Percentiles rank a stretch among this genome's conserved stretches.
Evolutionary conservation across 2,888 invertebrate genomes (phyloP).

Genomic region (Cylindroiulus punctatus): DNA sequence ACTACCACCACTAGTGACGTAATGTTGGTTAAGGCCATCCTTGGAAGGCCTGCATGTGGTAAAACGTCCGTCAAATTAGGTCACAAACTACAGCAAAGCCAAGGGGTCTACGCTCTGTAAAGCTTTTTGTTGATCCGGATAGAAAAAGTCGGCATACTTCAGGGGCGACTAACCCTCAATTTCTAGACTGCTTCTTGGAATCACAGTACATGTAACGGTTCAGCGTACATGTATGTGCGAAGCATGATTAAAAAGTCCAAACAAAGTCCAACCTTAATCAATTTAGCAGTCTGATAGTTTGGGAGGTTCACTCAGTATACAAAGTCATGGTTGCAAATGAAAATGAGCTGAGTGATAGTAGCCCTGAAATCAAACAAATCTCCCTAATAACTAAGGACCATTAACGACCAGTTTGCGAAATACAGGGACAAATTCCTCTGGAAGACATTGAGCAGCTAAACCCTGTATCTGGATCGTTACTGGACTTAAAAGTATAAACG

Average conservation of each 20-base stretch:
- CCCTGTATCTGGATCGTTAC: too few species aligned
- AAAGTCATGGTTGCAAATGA: too few species aligned
- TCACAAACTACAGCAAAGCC: not conserved
- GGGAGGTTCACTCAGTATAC: too few species aligned
- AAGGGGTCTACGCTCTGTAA: constrained; percentile 14
- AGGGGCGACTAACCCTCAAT: constrained; percentile 14
- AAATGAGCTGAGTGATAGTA: too few species aligned
- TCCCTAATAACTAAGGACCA: too few species aligned
- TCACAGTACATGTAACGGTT: not conserved
- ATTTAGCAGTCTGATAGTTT: not conserved
- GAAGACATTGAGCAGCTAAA: too few species aligned
- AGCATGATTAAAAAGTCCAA: not conserved
- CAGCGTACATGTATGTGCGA: not conserved
- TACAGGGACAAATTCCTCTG: too few species aligned
- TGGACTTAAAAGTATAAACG: too few species aligned
- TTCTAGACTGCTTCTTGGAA: not conserved
- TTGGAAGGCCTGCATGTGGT: not conserved
- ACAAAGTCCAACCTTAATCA: too few species aligned
- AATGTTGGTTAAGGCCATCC: constrained; percentile 44
- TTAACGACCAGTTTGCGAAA: too few species aligned
- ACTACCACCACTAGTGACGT: constrained; percentile 21
- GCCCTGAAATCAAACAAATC: too few species aligned
- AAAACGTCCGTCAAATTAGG: constrained; percentile 2
- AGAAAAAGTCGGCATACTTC: not conserved
- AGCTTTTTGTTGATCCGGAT: constrained; percentile 43